Evolutionary conservation across 2,113 vertebrate genomes (phyloP).

Genomic region (Callionymus lyra): DNA sequence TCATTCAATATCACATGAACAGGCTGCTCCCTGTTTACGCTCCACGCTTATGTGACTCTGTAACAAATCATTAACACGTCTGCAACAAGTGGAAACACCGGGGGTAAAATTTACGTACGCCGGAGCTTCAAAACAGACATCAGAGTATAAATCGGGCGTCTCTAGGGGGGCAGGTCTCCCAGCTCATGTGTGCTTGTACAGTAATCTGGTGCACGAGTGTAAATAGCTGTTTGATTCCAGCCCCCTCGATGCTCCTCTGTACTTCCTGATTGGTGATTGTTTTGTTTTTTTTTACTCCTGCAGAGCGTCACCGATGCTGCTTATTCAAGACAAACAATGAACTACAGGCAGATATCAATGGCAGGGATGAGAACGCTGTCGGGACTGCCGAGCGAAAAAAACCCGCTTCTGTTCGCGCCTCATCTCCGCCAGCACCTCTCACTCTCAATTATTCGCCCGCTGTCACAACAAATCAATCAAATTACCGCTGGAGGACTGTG

Average conservation of each 20-base stretch:
- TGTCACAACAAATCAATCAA: constrained; percentile 99
- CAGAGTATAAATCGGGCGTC: constrained; percentile 31
- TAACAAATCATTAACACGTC: constrained; percentile 49
- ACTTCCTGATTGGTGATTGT: constrained; percentile 57
- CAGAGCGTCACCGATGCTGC: constrained; percentile 57
- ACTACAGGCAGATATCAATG: constrained; percentile 81
- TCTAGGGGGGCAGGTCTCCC: constrained; percentile 31
- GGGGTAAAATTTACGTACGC: constrained; percentile 34
- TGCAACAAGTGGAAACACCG: constrained; percentile 44
- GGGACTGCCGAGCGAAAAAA: constrained; percentile 77
- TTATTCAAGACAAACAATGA: constrained; percentile 79
- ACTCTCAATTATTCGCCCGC: constrained; percentile 98
- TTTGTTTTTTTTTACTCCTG: constrained; percentile 20
- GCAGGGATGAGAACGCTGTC: constrained; percentile 80
- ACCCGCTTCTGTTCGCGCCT: constrained; percentile 75
- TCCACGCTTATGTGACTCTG: constrained; percentile 26
- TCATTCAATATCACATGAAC: no score
- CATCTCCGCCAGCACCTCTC: constrained; percentile 93
- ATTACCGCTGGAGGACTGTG: constrained; percentile 87
- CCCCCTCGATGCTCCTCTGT: constrained; percentile 41
- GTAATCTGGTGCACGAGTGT: constrained; percentile 23
- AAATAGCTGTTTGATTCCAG: constrained; percentile 41
- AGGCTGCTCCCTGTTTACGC: constrained; percentile 15
- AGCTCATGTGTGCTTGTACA: constrained; percentile 25
- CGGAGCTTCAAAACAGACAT: constrained; percentile 39